Percentiles rank a stretch among this genome's conserved stretches.
phyloP scores from a whole-genome alignment of 2,888 invertebrate genomes.

The Napeogenes inachia region DNA sequence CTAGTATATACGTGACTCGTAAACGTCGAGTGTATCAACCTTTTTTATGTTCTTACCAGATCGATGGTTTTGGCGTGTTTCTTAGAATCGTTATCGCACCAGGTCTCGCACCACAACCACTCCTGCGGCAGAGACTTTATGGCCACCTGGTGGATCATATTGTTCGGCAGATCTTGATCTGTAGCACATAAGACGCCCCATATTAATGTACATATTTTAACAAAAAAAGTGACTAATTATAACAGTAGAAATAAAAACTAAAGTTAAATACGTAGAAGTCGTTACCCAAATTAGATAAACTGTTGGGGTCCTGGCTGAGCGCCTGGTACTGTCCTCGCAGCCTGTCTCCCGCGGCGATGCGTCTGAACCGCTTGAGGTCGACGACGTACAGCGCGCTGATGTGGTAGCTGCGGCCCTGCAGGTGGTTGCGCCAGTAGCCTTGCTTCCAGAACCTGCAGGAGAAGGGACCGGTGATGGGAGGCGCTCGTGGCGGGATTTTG shows the following conservation, averaged over 20 bases:
- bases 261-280: constrained; percentile 40
- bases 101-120: constrained; percentile 99
- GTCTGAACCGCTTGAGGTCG: constrained; percentile 95
- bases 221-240: background rate
- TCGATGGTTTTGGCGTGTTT: constrained; percentile 97
- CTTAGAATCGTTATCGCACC: constrained; percentile 96
- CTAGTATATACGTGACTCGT: too few species aligned
- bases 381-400: constrained; percentile 99
- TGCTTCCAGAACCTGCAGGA: constrained; percentile 94
- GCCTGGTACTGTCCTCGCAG: constrained; percentile 99
- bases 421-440: constrained; percentile 99
- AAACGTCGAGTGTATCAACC: constrained; percentile 17
- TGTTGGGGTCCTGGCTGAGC: constrained; percentile 99
- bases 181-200: constrained; percentile 38
- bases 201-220: constrained; percentile 8
- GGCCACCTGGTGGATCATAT: constrained; percentile 99
- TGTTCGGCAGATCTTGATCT: constrained; percentile 97
- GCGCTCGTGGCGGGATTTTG: too few species aligned
- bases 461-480: background rate
- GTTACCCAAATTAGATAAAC: constrained; percentile 93
- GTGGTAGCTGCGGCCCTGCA: constrained; percentile 94
- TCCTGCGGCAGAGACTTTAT: constrained; percentile 99
- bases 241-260: background rate
- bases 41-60: constrained; percentile 79
- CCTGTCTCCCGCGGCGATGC: constrained; percentile 98